Evolutionary conservation across 1,140 invertebrate species (phyloP), one percentile per base, ranked within the genome.

Genomic region (Papilio machaon): DNA sequence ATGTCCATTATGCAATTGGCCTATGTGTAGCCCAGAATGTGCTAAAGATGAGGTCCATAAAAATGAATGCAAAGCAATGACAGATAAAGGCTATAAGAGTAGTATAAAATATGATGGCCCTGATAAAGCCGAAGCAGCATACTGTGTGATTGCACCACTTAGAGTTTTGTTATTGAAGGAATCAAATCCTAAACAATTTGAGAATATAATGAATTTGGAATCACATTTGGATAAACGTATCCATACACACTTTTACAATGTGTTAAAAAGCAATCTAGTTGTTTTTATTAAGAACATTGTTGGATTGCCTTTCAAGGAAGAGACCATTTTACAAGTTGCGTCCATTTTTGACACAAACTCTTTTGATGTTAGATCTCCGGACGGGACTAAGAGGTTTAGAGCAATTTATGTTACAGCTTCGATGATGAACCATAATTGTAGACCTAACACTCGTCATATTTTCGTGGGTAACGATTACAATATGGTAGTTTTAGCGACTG

Each of bases 341-440:
- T 96, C 95, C 3, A 96, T 97, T 80, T 94, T 97, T 80, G 96
- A 97, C 83, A 96, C 96, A 2, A 97, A 97, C 85, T 92, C 96
- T 17, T 97, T 96, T 83, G 96, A 96, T 84, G 91, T 96, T 1
- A 90, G 95, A 74, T 95, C 95, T 52, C 86, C 89, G 15, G 86
- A 94, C 79, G 91, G 92, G 11, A 82, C 90, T 4, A 93, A 91
- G 19, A 95, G 95, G 80, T 89, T 96, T 38, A 91, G 96, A 52
- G 96, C 95, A n/a, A 89, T 97, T 43, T 97, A 96, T 86, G 92
- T 96, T 0, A 95, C 92, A 15, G 95, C 95, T 1, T 95, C 95
- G 35, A 95, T 97, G 94, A 94, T 96, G 83, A 95, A 96, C 47
- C 96, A 97, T 86, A 95, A 96, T 83, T 97, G 96, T 82, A 95